Evolutionary conservation across 1,140 invertebrate genomes (phyloP).

Genomic region (Drosophila repleta): DNA sequence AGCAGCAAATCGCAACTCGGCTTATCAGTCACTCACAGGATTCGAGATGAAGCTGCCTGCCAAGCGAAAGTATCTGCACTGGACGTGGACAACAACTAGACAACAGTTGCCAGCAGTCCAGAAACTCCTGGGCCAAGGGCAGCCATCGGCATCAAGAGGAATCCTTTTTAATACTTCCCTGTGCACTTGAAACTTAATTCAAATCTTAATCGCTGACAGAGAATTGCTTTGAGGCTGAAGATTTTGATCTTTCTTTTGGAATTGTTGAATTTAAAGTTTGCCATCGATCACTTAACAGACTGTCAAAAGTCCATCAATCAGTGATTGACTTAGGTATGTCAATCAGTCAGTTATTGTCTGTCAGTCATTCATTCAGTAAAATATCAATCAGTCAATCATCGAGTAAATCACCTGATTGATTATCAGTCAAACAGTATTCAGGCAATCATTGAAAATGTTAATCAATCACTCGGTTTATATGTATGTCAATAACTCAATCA

Average conservation of each 20-base stretch:
- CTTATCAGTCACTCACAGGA: slow-evolving; percentile 64
- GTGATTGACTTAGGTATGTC: no score
- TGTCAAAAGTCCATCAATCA: no score
- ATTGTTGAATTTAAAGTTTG: not conserved
- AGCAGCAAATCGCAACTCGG: slow-evolving; percentile 36
- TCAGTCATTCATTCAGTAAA: no score
- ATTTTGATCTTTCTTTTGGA: not conserved
- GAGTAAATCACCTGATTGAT: not conserved
- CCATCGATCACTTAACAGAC: no score
- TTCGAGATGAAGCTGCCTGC: slow-evolving; percentile 17
- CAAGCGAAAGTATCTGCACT: slow-evolving; percentile 28
- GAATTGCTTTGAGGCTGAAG: not conserved
- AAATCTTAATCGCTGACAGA: not conserved
- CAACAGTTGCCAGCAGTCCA: not conserved
- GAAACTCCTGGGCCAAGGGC: not conserved
- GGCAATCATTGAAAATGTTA: not conserved
- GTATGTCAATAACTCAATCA: no score
- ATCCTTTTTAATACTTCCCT: not conserved
- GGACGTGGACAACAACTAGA: slow-evolving; percentile 1
- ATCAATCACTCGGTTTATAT: not conserved
- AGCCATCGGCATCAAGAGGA: not conserved
- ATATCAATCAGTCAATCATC: no score
- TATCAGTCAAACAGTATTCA: not conserved
- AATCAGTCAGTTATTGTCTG: not conserved
- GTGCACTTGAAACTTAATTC: not conserved